These are phyloP conservation scores for Drosophila neotestacea DNA, from an alignment of 2,888 invertebrate species.

Conservation along the genomic window DNA sequence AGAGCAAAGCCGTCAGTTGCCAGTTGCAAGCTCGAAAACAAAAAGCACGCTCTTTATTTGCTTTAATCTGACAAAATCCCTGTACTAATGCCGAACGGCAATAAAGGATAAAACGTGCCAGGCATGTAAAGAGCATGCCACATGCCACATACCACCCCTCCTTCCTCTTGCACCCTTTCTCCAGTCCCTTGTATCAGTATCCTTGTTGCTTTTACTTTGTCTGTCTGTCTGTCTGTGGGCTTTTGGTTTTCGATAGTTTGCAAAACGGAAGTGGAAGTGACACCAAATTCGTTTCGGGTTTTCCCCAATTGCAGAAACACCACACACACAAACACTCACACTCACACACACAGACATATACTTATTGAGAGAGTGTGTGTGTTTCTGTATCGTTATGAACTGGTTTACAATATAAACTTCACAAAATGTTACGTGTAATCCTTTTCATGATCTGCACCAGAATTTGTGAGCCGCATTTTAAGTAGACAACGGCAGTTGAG, in stretches of 20 bases:
- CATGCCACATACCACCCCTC: constrained; percentile 33
- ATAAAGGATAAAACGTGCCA: constrained; percentile 83
- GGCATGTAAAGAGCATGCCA: constrained; percentile 67
- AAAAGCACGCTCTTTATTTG: constrained; percentile 77
- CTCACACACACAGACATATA: constrained; percentile 6
- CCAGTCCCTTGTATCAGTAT: neutral
- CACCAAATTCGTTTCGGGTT: constrained; percentile 78
- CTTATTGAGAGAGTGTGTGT: constrained; percentile 17
- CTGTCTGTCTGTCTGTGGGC: constrained; percentile 26
- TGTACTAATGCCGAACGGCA: constrained; percentile 78
- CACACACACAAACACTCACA: constrained; percentile 9
- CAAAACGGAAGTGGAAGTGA: constrained; percentile 79
- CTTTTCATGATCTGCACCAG: constrained; percentile 77
- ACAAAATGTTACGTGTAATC: constrained; percentile 78
- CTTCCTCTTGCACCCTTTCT: neutral
- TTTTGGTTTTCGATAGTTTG: constrained; percentile 73
- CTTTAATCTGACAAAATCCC: constrained; percentile 78
- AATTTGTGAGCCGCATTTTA: constrained; percentile 73
- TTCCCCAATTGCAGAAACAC: constrained; percentile 59
- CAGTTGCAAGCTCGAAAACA: constrained; percentile 59
- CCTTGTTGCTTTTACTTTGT: constrained; percentile 17
- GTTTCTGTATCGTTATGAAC: constrained; percentile 47
- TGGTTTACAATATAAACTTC: constrained; percentile 55
- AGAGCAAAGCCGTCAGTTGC: constrained; percentile 49
- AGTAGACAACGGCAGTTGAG: constrained; percentile 43